Evolutionary conservation across 2,888 invertebrate genomes (phyloP), one percentile per base, ranked within the genome.

Genomic region (Adela reaumurella): DNA sequence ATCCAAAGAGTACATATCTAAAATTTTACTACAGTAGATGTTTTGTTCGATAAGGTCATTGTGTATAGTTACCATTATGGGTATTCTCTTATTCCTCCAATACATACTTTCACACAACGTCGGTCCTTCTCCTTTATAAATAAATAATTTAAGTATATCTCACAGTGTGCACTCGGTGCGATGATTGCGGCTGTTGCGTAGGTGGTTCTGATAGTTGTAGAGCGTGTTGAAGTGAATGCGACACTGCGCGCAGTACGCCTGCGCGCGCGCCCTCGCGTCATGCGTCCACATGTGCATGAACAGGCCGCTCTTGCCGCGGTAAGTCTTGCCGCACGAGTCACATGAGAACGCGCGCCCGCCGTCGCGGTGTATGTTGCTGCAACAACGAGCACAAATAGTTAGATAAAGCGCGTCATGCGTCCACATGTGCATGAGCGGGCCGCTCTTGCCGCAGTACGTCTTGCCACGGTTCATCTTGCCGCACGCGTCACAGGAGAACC

Each of bases 101-200:
- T n/a, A n/a, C n/a, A n/a, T n/a, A n/a, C n/a, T n/a, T n/a, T n/a
- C n/a, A n/a, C n/a, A n/a, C n/a, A n/a, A n/a, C n/a, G n/a, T n/a
- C n/a, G n/a, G n/a, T n/a, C n/a, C n/a, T n/a, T n/a, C n/a, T n/a
- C n/a, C n/a, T n/a, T n/a, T n/a, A 24, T 6, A 24, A 24, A 24
- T 6, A 24, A 24, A 8, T 6, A 24, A 24, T 24, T 24, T 24
- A 8, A 24, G 24, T 24, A 24, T 35, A 53, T n/a, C 59, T 47
- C 2, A 70, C 70, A 58, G 61, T 46, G 61, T n/a, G 64, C 46
- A 65, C 64, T 62, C 63, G 1, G 49, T 52, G 4, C 65, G 51
- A 29, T 71, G 71, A 1, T 46, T 57, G 0, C 68, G 71, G 46
- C 69, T 67, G 1, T 67, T 65, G 24, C 51, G 56, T 19, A 70